Evolutionary conservation across 2,888 invertebrate genomes (phyloP).

Genomic region (Euphydryas editha): DNA sequence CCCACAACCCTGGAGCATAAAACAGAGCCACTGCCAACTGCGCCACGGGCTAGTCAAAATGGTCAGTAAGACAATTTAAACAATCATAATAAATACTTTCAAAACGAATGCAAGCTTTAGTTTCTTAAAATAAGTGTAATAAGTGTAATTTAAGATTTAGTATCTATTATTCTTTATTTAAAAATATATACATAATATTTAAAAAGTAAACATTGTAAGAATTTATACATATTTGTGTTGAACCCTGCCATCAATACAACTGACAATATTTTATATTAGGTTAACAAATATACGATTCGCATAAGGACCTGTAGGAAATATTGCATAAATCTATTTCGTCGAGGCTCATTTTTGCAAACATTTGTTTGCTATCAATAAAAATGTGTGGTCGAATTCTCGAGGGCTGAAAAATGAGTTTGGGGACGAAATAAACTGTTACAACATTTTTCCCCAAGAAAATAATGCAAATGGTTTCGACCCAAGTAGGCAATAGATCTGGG

Average conservation of each 20-base stretch:
- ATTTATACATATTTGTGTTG: not conserved
- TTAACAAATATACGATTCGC: not conserved
- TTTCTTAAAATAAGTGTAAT: no score
- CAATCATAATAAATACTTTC: no score
- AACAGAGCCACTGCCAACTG: no score
- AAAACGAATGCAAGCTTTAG: no score
- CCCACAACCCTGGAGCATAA: no score
- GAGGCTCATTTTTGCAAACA: conserved; percentile 3
- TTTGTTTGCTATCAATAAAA: conserved; percentile 17
- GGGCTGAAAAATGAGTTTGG: conserved; percentile 63
- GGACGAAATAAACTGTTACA: conserved; percentile 58
- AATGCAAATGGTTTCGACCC: conserved; percentile 25
- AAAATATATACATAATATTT: not conserved
- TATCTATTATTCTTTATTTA: not conserved
- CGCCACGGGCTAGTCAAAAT: no score
- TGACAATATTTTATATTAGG: not conserved
- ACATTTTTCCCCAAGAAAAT: conserved; percentile 46
- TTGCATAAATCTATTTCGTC: conserved; percentile 2
- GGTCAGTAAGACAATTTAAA: no score
- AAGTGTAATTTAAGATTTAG: no score
- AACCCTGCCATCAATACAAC: no score
- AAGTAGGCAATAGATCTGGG: not conserved
- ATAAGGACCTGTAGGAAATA: not conserved
- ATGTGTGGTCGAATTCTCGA: conserved; percentile 45
- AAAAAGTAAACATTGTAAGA: not conserved